Base-by-base conservation (phyloP, 2,113 vertebrate genomes). In the Leptocoma aspasia region DNA sequence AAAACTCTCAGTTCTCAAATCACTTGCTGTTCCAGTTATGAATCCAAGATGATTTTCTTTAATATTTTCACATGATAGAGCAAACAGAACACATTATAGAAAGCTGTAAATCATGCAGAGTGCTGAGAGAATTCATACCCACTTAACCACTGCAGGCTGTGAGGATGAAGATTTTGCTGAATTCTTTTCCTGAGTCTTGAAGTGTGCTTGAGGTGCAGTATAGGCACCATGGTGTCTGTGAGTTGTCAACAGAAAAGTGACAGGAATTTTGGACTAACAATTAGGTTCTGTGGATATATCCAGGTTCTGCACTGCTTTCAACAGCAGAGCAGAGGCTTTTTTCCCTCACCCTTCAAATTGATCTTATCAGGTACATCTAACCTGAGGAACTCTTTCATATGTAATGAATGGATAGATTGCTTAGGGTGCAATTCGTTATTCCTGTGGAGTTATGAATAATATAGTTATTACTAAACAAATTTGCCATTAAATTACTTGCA, bases 1-100 rank as follows among this genome's bases (percentile, higher is more conserved):
- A 90, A 90, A 78, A 33, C 44, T 95, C 47, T 93, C 70, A 69
- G 37, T 95, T 95, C 68, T 88, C 37, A 66, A n/a, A 59, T 81
- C 12, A 52, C 35, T 94, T 82, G 60, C 79, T 60, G 50, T 80
- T 91, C 63, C 71, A 59, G 27, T 93, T 90, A 77, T 15, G 85
- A 93, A 64, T 81, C 56, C 37, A 65, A 37, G 33, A 45, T 79
- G 0, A 31, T 80, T 91, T 82, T 78, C 31, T 78, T 31, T 42
- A 56, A 15, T 79, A 57, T 77, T 88, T 91, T 81, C 64, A 27
- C 69, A 20, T 13, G 20, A 23, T 15, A 65, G 75, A 82, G 41
- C 49, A 76, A 91, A 59, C 47, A 80, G 39, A 89, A 54, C 21
- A 41, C 42, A 8, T 82, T 60, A 18, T 24, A 6, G 37, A 81